A percentile compares a stretch with the other conserved stretches of the same genome.
Conservation (phyloP, 2,888 invertebrate genomes). For the Falcaria lacertinaria region DNA sequence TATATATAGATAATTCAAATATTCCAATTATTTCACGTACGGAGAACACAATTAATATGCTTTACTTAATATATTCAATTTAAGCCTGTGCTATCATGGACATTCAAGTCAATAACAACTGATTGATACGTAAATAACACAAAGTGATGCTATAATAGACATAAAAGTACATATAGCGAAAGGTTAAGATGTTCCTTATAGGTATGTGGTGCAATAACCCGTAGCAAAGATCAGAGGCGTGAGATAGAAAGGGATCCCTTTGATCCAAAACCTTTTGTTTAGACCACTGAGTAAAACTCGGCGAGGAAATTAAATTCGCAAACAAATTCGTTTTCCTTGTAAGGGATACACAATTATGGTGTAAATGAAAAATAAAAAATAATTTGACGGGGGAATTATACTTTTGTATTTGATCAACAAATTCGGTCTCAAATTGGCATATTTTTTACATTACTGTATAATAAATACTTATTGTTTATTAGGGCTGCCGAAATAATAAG, state of each 20-base stretch:
- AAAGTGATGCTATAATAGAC: too few species aligned
- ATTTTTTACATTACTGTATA: neutral
- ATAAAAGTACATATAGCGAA: neutral
- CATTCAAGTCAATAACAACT: too few species aligned
- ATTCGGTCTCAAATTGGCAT: neutral
- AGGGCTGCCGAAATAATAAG: too few species aligned
- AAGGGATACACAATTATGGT: slow-evolving; percentile 22
- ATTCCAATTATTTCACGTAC: too few species aligned
- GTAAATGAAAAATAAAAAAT: slow-evolving; percentile 10
- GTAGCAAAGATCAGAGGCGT: slow-evolving; percentile 18
- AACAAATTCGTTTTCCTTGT: slow-evolving; percentile 24
- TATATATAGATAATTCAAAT: too few species aligned
- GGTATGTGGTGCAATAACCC: slow-evolving; percentile 1
- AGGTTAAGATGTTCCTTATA: neutral
- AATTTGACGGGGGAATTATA: neutral
- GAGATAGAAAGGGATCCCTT: slow-evolving; percentile 20
- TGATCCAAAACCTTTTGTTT: slow-evolving; percentile 14
- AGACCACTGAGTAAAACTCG: slow-evolving; percentile 3
- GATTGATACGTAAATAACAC: too few species aligned
- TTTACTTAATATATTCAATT: too few species aligned
- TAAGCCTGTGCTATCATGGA: too few species aligned
- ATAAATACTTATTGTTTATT: too few species aligned
- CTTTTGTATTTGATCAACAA: neutral
- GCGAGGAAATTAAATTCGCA: slow-evolving; percentile 23
- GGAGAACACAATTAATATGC: too few species aligned